Evolutionary conservation across 2,113 vertebrate genomes (phyloP), one percentile per base, ranked within the genome.

Genomic region (Tachuris rubrigastra): DNA sequence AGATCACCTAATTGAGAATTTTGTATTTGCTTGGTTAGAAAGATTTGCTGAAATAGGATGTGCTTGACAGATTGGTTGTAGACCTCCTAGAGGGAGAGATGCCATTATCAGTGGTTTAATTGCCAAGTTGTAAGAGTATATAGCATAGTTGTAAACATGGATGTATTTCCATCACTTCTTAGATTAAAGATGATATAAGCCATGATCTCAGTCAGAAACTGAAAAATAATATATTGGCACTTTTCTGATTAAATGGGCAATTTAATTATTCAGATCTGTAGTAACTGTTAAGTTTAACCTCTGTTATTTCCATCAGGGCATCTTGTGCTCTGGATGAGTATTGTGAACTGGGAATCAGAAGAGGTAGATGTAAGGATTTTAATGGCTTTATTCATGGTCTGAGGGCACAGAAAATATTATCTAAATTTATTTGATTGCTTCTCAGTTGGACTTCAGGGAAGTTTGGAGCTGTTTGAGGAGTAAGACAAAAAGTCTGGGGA

Each of bases 11-110:
- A 75, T 63, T 81, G 66, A 74, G 77, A 75, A 47, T 52, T 89
- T 68, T 91, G 31, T 89, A 42, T 95, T 87, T 86, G 22, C 73
- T 82, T 82, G 19, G 49, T 91, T 89, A 87, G 66, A 46, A 92
- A 87, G 52, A 52, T 69, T 52, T 81, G 65, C 74, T 92, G 68
- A 80, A 88, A 59, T 74, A 72, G 33, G 76, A 50, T 74, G 16
- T 37, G 60, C 52, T 78, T 90, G 69, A 72, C 73, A 89, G 91
- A 69, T 67, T 72, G 65, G 60, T 59, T 91, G 56, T 42, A 59
- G 73, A 50, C 50, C 35, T 91, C 69, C 87, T 80, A 23, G 33
- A 59, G 73, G 55, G 37, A 84, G 27, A 58, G 18, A 33, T 83
- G 53, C 42, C 47, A 12, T 58, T 92, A 83, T 28, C 65, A 41